Evolutionary conservation across 2,797 vertebrate species (phyloP).

Genomic region (Gobio occitaniae): DNA sequence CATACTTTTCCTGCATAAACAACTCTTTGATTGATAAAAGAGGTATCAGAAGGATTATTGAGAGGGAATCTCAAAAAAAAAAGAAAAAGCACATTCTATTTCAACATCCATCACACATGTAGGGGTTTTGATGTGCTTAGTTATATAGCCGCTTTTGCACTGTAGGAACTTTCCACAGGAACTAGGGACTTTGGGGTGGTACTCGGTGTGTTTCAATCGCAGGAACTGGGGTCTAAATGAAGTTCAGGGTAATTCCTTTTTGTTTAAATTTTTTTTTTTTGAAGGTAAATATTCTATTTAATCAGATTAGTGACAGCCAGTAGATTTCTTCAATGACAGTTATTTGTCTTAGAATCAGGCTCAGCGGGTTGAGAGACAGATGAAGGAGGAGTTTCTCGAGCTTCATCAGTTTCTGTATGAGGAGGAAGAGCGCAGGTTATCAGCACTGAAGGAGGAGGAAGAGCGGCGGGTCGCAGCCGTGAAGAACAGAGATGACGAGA

Average conservation of each 20-base stretch:
- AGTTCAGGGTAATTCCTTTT: no score
- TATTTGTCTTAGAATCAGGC: conserved; percentile 67
- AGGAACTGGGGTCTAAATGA: no score
- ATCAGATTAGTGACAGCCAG: background rate
- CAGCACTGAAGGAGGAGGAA: conserved; percentile 73
- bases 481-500: conserved; percentile 66
- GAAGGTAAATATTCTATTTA: conserved; percentile 61
- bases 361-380: conserved; percentile 61
- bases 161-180: no score
- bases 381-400: conserved; percentile 74
- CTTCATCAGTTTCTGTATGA: conserved; percentile 71
- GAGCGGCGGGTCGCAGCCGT: conserved; percentile 65
- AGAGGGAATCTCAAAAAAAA: background rate
- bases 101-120: no score
- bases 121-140: background rate
- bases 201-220: no score
- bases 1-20: background rate
- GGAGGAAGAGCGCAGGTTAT: conserved; percentile 70
- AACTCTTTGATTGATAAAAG: background rate
- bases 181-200: no score
- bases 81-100: background rate
- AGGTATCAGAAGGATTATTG: background rate
- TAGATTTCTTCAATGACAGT: background rate
- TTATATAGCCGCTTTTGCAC: no score
- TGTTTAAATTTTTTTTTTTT: no score